Evolutionary conservation across 2,888 invertebrate genomes (phyloP).

Genomic region (Orthosia gothica): DNA sequence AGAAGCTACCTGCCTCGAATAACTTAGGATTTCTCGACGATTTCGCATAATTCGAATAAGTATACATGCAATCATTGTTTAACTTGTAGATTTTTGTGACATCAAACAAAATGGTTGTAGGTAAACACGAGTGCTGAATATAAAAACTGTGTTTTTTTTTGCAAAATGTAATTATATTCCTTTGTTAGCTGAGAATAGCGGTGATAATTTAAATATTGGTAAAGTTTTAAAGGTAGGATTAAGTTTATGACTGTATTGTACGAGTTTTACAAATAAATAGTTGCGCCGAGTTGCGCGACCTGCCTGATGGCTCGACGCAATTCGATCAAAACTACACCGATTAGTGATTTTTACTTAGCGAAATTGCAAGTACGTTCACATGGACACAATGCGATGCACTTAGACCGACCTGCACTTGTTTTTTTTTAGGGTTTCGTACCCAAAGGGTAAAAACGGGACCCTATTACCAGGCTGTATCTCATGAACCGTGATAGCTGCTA

Average conservation of each 20-base stretch:
- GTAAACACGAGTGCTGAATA: slow-evolving; percentile 41
- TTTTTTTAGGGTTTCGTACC: too few species aligned
- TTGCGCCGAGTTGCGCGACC: too few species aligned
- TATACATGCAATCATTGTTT: slow-evolving; percentile 52
- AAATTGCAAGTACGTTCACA: too few species aligned
- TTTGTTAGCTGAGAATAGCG: slow-evolving; percentile 41
- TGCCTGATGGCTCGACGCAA: too few species aligned
- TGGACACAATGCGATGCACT: too few species aligned
- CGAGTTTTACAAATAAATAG: slow-evolving; percentile 4
- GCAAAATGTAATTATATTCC: slow-evolving; percentile 38
- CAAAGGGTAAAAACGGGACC: too few species aligned
- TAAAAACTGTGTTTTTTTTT: slow-evolving; percentile 49
- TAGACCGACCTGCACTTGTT: too few species aligned
- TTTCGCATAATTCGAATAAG: slow-evolving; percentile 43
- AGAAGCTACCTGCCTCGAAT: slow-evolving; percentile 56
- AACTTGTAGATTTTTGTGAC: slow-evolving; percentile 25
- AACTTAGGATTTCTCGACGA: slow-evolving; percentile 16
- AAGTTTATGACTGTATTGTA: slow-evolving; percentile 4
- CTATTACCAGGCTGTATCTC: too few species aligned
- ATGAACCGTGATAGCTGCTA: too few species aligned
- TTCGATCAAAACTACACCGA: too few species aligned
- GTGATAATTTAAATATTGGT: slow-evolving; percentile 36
- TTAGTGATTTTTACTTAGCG: too few species aligned
- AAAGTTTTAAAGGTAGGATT: slow-evolving; percentile 8
- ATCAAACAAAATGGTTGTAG: slow-evolving; percentile 28